Conservation (phyloP, 2,113 vertebrate species). For the Epinephelus moara region DNA sequence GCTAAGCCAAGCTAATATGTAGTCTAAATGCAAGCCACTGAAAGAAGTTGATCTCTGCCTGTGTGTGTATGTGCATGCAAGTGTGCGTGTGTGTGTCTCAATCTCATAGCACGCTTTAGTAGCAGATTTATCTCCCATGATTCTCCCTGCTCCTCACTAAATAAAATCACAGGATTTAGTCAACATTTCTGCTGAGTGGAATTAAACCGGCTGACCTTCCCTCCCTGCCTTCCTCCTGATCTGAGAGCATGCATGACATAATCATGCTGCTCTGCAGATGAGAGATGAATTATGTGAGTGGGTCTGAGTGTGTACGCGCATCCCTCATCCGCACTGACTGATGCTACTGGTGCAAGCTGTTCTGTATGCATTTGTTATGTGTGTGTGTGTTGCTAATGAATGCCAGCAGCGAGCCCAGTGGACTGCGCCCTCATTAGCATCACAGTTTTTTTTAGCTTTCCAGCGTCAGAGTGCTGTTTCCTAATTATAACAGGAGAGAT, state of each 20-base stretch:
- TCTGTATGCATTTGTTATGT: not conserved
- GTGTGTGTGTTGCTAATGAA: constrained; percentile 38
- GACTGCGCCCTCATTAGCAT: constrained; percentile 45
- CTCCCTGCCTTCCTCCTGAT: constrained; percentile 9
- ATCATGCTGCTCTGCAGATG: constrained; percentile 29
- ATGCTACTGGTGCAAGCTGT: constrained; percentile 2
- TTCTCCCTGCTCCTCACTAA: constrained; percentile 30
- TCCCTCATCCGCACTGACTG: constrained; percentile 2
- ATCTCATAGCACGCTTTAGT: constrained; percentile 9
- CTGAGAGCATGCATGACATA: constrained; percentile 18
- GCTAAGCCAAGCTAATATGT: constrained; percentile 13
- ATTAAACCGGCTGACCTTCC: constrained; percentile 43
- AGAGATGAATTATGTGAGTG: constrained; percentile 4
- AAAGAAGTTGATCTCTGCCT: constrained; percentile 1
- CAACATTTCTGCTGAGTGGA: constrained; percentile 49
- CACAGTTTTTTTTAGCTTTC: constrained; percentile 25
- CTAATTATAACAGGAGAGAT: constrained; percentile 33
- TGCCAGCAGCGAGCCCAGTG: constrained; percentile 12
- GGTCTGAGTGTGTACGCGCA: not conserved
- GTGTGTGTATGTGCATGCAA: not conserved
- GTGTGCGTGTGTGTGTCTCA: not conserved
- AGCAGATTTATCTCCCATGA: constrained; percentile 47
- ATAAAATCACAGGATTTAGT: constrained; percentile 65
- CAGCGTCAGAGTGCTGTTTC: constrained; percentile 18
- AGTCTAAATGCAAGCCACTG: not conserved